A percentile compares a stretch with the other conserved stretches of the same genome.
Conservation (phyloP, 2,113 vertebrate species). For the Chamaea fasciata region DNA sequence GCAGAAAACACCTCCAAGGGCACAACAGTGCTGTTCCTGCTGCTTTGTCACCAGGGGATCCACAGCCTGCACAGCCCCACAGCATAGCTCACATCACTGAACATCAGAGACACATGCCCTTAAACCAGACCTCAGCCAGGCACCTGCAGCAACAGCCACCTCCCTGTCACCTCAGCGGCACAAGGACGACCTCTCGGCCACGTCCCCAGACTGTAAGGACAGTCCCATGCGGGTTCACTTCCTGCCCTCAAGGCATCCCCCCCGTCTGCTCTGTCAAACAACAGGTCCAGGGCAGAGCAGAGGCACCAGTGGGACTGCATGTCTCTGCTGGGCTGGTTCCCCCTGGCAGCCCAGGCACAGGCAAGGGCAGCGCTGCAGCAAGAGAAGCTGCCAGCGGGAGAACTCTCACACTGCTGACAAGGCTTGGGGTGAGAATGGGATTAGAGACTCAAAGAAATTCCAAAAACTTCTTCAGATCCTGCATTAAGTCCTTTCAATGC, state of each 20-base stretch:
- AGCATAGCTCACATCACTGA: background rate
- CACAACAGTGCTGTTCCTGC: background rate
- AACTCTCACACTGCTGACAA: background rate
- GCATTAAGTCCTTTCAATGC: background rate
- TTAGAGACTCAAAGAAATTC: conserved; percentile 1
- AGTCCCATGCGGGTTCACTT: rapidly evolving
- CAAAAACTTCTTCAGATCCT: conserved; percentile 11
- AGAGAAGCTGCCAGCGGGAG: background rate
- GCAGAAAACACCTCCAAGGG: background rate
- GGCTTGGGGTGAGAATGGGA: background rate
- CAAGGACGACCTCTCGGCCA: background rate
- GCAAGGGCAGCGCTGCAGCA: background rate
- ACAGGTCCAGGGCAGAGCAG: background rate
- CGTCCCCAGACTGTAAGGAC: rapidly evolving
- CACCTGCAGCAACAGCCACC: background rate
- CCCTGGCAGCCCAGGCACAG: rapidly evolving
- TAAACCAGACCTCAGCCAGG: background rate
- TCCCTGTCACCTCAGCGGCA: background rate
- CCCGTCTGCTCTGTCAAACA: background rate
- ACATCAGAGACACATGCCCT: background rate
- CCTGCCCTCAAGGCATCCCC: background rate
- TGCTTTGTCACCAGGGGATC: background rate
- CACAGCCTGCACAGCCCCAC: background rate
- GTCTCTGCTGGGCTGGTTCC: rapidly evolving
- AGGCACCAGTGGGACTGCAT: rapidly evolving